phyloP scores from a whole-genome alignment of 2,113 vertebrate species.

The Peucedramus taeniatus region DNA sequence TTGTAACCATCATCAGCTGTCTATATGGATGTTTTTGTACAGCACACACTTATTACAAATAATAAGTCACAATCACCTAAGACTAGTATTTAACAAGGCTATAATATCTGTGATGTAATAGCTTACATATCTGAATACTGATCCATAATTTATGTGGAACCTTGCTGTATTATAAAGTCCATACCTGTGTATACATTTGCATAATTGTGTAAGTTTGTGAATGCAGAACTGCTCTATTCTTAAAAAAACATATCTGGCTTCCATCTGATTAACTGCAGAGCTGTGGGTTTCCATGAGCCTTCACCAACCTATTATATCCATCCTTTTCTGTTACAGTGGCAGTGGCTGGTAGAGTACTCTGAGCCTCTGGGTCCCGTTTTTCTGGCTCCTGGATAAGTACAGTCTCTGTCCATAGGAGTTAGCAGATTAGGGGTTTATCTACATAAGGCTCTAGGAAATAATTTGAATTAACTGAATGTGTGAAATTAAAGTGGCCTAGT shows the following conservation, averaged over 20 bases:
- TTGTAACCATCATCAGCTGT: background rate
- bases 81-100: background rate
- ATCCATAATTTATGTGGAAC: background rate
- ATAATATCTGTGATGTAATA: background rate
- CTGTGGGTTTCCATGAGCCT: background rate
- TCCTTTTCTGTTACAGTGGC: background rate
- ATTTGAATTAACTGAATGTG: slow-evolving; percentile 8
- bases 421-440: background rate
- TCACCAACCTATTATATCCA: background rate
- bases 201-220: background rate
- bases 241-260: rapidly evolving
- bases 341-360: background rate
- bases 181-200: background rate
- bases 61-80: background rate
- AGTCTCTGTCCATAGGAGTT: background rate
- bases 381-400: background rate
- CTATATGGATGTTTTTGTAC: background rate
- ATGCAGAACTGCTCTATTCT: background rate
- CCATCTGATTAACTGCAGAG: background rate
- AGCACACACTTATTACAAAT: background rate
- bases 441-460: background rate
- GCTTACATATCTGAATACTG: background rate
- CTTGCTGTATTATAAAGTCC: background rate
- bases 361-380: background rate
- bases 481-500: slow-evolving; percentile 18